Evolutionary conservation across 2,888 invertebrate species (phyloP), one percentile per base, ranked within the genome.

Genomic region (Acleris holmiana): DNA sequence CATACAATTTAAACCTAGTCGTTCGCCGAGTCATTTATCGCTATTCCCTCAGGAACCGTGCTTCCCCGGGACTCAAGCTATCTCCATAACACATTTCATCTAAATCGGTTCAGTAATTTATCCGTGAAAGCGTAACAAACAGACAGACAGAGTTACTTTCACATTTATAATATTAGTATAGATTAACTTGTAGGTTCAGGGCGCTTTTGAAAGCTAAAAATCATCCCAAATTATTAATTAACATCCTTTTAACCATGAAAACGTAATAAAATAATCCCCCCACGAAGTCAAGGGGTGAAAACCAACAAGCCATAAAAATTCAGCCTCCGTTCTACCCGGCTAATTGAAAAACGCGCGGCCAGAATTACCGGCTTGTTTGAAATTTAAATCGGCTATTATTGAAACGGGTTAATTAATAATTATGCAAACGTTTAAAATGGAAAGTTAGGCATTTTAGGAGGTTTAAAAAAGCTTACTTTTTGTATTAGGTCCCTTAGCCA

Each of bases 231-330:
- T 48, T 25, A 55, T 55, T 49, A 61, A 55, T 55, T 55, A 55
- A 61, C 41, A 55, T 41, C 25, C 61, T 25, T 17, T 47, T 40
- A 58, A 40, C 57, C 4, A 23, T 40, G 49, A 63, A 58, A 64
- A 48, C 35, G 29, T 44, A 67, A 63, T 66, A 63, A 60, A 67
- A 61, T 56, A 61, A 69, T 67, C 58, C 61, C 44, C 48, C 48
- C 17, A 17, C 55, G 2, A 35, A 59, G 55, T 41, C 41, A 68
- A 71, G 65, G 69, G 74, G 75, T 71, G 66, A 54, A 71, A 75
- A 59, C 74, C 73, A 79, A 75, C 75, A 75, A 75, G 71, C 75
- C 71, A 76, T 79, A 75, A 80, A 82, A 78, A 80, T 76, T 75
- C 77, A 67, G 68, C 54, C 67, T 61, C 69, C 49, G 56, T 67